Conservation (phyloP, 2,797 vertebrate genomes). For the Sebastes umbrosus region DNA sequence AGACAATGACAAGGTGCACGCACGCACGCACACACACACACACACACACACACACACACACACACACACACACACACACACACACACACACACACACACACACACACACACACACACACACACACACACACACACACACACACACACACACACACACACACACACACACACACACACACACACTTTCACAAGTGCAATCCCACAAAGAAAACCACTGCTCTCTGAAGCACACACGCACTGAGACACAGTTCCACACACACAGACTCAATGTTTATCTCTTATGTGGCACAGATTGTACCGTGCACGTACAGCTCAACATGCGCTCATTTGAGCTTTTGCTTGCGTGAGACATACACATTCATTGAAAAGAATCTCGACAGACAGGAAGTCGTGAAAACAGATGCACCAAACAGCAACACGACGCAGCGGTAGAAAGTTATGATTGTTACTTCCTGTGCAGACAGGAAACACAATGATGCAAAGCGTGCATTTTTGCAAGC, state of each 20-base stretch:
- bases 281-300: background rate
- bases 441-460: slow-evolving; percentile 70
- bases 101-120: background rate
- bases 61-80: background rate
- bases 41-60: background rate
- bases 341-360: background rate
- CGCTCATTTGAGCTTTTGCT: background rate
- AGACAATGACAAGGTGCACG: background rate
- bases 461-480: slow-evolving; percentile 25
- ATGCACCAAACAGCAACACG: background rate
- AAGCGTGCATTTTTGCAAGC: slow-evolving; percentile 44
- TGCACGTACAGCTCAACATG: background rate
- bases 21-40: background rate
- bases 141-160: too few species aligned
- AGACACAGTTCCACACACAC: background rate
- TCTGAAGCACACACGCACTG: background rate
- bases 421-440: background rate
- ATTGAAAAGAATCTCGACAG: background rate
- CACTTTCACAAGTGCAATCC: background rate
- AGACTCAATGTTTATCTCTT: background rate
- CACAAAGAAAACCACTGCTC: background rate
- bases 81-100: background rate
- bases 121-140: background rate
- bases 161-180: background rate
- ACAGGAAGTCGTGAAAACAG: slow-evolving; percentile 14